These are phyloP conservation scores for Synergus gifuensis DNA, from an alignment of 2,888 invertebrate species.

Conservation along the genomic window DNA sequence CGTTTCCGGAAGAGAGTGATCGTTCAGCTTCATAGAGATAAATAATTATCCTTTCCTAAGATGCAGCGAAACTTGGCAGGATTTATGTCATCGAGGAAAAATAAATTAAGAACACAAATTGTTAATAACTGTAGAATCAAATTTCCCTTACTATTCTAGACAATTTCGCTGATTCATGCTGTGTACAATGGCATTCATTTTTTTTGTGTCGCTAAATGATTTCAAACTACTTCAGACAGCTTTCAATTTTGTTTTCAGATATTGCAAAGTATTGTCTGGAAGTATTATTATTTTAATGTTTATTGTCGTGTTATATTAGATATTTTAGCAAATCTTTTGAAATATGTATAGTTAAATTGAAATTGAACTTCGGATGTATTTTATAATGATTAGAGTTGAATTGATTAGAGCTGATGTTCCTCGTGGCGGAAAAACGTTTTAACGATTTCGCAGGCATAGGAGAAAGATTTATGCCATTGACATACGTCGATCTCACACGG, in stretches of 20 bases:
- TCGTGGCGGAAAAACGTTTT: neutral
- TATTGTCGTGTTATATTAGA: too few relatives aligned
- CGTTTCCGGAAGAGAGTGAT: conserved; percentile 19
- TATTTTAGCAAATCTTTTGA: too few relatives aligned
- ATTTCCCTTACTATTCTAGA: neutral
- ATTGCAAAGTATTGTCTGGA: too few relatives aligned
- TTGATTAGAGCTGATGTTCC: too few relatives aligned
- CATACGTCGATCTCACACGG: neutral
- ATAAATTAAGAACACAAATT: neutral
- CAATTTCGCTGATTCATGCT: neutral
- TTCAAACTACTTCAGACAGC: too few relatives aligned
- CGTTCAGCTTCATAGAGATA: neutral
- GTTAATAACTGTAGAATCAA: neutral
- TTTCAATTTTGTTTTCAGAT: too few relatives aligned
- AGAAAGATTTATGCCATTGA: conserved; percentile 34
- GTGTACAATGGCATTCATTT: too few relatives aligned
- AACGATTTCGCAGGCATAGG: conserved; percentile 6
- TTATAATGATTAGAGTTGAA: too few relatives aligned
- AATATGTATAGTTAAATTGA: too few relatives aligned
- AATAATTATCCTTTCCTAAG: conserved; percentile 8
- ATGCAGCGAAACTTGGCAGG: neutral
- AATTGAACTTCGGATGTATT: too few relatives aligned
- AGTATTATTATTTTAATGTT: too few relatives aligned
- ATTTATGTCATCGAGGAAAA: neutral
- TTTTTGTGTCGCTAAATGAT: too few relatives aligned